phyloP scores from a whole-genome alignment of 2,113 vertebrate species.

The Limnothrissa miodon region DNA sequence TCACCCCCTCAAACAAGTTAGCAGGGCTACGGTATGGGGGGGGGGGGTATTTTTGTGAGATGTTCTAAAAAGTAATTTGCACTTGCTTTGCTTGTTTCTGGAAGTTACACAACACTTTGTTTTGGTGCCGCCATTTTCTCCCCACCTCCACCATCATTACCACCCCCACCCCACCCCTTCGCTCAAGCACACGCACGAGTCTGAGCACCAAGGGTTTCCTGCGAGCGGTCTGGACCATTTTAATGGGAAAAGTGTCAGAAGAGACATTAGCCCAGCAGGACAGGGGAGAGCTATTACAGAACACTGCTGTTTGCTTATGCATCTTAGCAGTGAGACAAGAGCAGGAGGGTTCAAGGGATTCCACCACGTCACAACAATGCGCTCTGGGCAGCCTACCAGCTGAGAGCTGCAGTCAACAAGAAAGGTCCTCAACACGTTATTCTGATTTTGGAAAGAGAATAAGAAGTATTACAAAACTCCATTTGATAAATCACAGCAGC shows the following conservation, averaged over 20 bases:
- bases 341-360: slow-evolving; percentile 70
- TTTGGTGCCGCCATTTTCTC: slow-evolving; percentile 37
- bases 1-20: slow-evolving; percentile 16
- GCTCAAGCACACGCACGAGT: slow-evolving; percentile 29
- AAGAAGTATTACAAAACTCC: not conserved
- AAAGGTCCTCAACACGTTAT: not conserved
- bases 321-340: slow-evolving; percentile 67
- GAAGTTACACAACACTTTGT: slow-evolving; percentile 68
- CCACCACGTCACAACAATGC: slow-evolving; percentile 55
- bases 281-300: slow-evolving; percentile 65
- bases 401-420: not conserved
- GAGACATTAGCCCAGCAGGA: slow-evolving; percentile 67
- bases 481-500: not conserved
- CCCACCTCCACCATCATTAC: not conserved
- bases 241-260: slow-evolving; percentile 69
- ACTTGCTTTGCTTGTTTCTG: slow-evolving; percentile 60
- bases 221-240: slow-evolving; percentile 59
- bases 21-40: slow-evolving; percentile 23
- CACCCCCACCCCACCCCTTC: not conserved
- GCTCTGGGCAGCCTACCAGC: not conserved
- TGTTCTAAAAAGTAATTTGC: slow-evolving; percentile 53
- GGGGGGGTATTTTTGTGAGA: slow-evolving; percentile 28
- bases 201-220: slow-evolving; percentile 53
- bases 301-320: slow-evolving; percentile 70
- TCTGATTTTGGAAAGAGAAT: not conserved